A percentile compares a stretch with the other conserved stretches of the same genome.
phyloP scores from a whole-genome alignment of 2,888 invertebrate genomes.

The Coelopa pilipes region DNA sequence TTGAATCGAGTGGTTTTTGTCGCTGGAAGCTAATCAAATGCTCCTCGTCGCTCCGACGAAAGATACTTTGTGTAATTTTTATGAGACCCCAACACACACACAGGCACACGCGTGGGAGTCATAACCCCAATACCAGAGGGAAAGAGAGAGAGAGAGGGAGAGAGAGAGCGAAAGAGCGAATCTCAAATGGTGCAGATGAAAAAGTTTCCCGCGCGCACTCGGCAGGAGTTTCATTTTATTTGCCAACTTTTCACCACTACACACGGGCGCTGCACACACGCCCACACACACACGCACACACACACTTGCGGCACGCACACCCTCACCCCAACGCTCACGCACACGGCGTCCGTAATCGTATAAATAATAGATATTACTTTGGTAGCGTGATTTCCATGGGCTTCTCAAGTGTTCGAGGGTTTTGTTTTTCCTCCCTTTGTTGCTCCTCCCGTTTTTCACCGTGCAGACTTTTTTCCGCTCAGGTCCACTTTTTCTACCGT shows the following conservation, averaged over 20 bases:
- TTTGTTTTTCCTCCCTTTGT: neutral
- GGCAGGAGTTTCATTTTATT: slow-evolving; percentile 5
- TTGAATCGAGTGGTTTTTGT: too few species aligned
- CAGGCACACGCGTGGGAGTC: too few species aligned
- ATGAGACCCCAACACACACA: too few species aligned
- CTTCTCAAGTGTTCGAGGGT: neutral
- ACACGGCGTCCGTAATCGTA: neutral
- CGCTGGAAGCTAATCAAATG: too few species aligned
- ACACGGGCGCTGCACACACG: neutral
- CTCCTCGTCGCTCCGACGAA: too few species aligned
- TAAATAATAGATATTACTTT: neutral
- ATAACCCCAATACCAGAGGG: too few species aligned
- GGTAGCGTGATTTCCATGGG: neutral
- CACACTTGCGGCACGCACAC: neutral
- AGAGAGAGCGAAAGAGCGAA: too few species aligned
- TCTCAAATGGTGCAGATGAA: too few species aligned
- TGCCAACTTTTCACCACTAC: slow-evolving; percentile 11
- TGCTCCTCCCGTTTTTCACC: too few species aligned
- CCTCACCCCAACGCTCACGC: neutral
- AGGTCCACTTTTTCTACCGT: neutral
- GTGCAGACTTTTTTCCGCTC: neutral
- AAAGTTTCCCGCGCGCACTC: too few species aligned
- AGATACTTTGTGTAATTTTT: too few species aligned
- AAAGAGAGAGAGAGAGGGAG: too few species aligned
- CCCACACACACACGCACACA: neutral